A percentile compares a stretch with the other conserved stretches of the same genome.
Evolutionary conservation across 2,113 vertebrate genomes (phyloP).

Genomic region (Nettapus auritus): DNA sequence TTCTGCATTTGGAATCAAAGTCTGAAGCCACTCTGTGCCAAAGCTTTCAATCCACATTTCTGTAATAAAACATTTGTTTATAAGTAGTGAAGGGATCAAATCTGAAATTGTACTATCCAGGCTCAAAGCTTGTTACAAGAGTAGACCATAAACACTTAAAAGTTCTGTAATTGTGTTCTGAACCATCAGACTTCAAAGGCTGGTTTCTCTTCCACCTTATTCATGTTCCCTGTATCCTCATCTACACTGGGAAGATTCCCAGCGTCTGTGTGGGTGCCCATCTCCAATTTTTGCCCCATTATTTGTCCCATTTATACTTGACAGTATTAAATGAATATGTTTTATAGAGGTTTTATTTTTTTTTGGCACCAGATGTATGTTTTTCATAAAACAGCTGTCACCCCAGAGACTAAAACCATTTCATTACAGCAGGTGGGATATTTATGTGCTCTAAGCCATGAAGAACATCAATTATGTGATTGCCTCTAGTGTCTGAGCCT

Average conservation of each 20-base stretch:
- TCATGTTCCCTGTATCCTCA: not conserved
- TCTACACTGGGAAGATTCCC: not conserved
- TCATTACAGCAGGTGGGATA: not conserved
- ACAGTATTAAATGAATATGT: not conserved
- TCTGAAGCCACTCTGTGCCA: fast-evolving
- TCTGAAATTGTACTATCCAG: not conserved
- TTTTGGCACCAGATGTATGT: not conserved
- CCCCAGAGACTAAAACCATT: not conserved
- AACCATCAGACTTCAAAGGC: not conserved
- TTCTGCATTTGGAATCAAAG: not conserved
- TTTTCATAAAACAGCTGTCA: not conserved
- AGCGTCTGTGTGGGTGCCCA: not conserved
- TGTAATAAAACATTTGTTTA: not conserved
- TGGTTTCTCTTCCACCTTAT: not conserved
- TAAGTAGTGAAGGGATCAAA: not conserved
- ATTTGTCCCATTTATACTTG: not conserved
- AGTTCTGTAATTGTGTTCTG: not conserved
- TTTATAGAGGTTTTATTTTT: not conserved
- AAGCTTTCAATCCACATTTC: not conserved
- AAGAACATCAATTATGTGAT: not conserved
- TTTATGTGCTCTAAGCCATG: not conserved
- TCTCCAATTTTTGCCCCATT: not conserved
- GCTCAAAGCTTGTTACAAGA: not conserved
- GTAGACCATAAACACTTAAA: not conserved
- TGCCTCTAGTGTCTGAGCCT: not conserved